phyloP scores from a whole-genome alignment of 2,888 invertebrate species.

The Leptinotarsa peninsularis region DNA sequence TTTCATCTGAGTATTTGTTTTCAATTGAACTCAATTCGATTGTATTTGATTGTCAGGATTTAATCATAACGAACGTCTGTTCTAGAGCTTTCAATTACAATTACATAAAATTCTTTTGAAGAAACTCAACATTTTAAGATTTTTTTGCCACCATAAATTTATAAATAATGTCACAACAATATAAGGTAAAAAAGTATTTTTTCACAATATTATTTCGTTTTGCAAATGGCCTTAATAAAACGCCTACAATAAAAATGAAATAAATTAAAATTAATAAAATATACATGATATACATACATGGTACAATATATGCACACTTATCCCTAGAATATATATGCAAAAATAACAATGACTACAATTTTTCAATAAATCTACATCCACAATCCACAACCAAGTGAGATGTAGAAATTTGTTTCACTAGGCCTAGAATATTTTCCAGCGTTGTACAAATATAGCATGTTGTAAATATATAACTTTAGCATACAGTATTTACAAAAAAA shows the following conservation, averaged over 20 bases:
- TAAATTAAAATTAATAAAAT: conserved; percentile 66
- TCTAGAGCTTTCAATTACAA: conserved; percentile 34
- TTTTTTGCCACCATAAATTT: conserved; percentile 46
- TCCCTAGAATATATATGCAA: conserved; percentile 61
- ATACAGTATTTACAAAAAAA: conserved; percentile 66
- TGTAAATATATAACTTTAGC: conserved; percentile 60
- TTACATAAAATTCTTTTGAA: conserved; percentile 34
- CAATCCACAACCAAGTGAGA: conserved; percentile 60
- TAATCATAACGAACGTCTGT: conserved; percentile 30
- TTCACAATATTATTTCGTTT: conserved; percentile 56
- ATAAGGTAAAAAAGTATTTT: conserved; percentile 54
- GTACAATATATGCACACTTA: conserved; percentile 61
- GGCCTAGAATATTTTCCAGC: conserved; percentile 60
- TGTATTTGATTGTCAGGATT: conserved; percentile 33
- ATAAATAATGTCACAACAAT: conserved; percentile 46
- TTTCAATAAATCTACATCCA: conserved; percentile 36
- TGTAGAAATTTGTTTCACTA: conserved; percentile 62
- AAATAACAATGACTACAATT: conserved; percentile 63
- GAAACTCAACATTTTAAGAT: conserved; percentile 44
- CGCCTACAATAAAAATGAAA: conserved; percentile 57
- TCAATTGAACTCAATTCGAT: conserved; percentile 8
- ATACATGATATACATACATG: conserved; percentile 65
- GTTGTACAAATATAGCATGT: conserved; percentile 66
- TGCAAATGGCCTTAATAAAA: conserved; percentile 47
- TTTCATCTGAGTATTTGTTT: not conserved